Percentiles rank a stretch among this genome's conserved stretches.
Evolutionary conservation across 2,888 invertebrate genomes (phyloP).

Genomic region (Uloborus plumipes): DNA sequence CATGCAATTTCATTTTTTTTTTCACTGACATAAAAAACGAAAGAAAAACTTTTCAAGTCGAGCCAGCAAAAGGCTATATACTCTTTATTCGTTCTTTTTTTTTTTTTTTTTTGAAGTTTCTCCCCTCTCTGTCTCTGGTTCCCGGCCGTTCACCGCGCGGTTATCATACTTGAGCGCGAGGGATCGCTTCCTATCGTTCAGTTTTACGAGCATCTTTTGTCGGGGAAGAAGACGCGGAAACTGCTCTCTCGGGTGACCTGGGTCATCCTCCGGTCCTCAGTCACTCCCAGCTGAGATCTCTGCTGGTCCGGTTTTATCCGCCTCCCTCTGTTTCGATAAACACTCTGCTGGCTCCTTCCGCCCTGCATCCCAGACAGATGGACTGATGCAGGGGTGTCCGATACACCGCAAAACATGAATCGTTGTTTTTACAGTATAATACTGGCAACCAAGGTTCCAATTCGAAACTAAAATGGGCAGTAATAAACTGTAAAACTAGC

Average conservation of each 20-base stretch:
- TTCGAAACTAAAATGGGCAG: too few relatives aligned
- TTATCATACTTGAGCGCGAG: not conserved
- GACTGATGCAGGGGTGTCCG: constrained; percentile 14
- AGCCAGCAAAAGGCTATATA: too few relatives aligned
- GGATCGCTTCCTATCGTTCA: not conserved
- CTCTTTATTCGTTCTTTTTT: too few relatives aligned
- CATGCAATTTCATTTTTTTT: too few relatives aligned
- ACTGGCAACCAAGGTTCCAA: too few relatives aligned
- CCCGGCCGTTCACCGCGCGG: constrained; percentile 39
- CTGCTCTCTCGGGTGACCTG: constrained; percentile 32
- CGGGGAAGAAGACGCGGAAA: constrained; percentile 16
- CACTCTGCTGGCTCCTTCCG: not conserved
- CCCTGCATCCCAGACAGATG: not conserved
- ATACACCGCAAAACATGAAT: too few relatives aligned
- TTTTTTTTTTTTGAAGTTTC: too few relatives aligned
- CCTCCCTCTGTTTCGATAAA: not conserved
- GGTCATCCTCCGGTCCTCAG: constrained; percentile 34
- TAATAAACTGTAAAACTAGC: too few relatives aligned
- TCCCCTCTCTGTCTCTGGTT: not conserved
- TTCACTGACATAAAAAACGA: too few relatives aligned
- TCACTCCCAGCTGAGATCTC: not conserved
- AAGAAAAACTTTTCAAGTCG: too few relatives aligned
- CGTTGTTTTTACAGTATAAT: too few relatives aligned
- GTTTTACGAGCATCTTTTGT: constrained; percentile 41
- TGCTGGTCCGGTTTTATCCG: constrained; percentile 20